Percentiles rank a stretch among this genome's conserved stretches.
These are phyloP conservation scores for Platycheirus rosarum DNA, from an alignment of 2,888 invertebrate species.

Conservation along the genomic window DNA sequence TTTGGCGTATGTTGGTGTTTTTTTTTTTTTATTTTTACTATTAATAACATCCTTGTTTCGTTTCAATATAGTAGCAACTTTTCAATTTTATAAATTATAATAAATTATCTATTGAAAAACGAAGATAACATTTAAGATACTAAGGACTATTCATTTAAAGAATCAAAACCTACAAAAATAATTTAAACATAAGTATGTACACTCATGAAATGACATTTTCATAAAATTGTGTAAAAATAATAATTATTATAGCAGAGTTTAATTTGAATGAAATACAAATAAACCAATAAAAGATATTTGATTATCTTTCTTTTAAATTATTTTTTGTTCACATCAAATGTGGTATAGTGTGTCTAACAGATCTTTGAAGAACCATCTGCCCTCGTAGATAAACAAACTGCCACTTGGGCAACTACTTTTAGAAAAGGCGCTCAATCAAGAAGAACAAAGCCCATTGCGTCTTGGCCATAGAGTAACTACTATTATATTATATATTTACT, in stretches of 20 bases:
- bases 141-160: conserved; percentile 67
- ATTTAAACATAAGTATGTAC: conserved; percentile 62
- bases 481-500: too few relatives aligned
- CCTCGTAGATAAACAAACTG: too few relatives aligned
- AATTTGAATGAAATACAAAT: conserved; percentile 73
- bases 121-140: conserved; percentile 67
- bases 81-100: conserved; percentile 71
- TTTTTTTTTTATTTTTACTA: conserved; percentile 44
- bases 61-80: conserved; percentile 62
- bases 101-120: conserved; percentile 69
- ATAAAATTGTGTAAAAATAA: conserved; percentile 69
- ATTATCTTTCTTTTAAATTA: background rate
- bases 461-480: too few relatives aligned
- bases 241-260: conserved; percentile 69
- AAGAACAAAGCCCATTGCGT: too few relatives aligned
- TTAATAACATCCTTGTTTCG: conserved; percentile 34
- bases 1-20: conserved; percentile 53
- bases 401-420: too few relatives aligned
- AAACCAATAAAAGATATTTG: conserved; percentile 44
- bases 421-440: too few relatives aligned
- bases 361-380: too few relatives aligned
- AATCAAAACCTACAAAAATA: conserved; percentile 30
- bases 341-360: too few relatives aligned
- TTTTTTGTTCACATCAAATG: background rate
- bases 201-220: conserved; percentile 68